Percentiles rank a stretch among this genome's conserved stretches.
Evolutionary conservation across 2,797 vertebrate species (phyloP).

Genomic region (Clarias pachynema): DNA sequence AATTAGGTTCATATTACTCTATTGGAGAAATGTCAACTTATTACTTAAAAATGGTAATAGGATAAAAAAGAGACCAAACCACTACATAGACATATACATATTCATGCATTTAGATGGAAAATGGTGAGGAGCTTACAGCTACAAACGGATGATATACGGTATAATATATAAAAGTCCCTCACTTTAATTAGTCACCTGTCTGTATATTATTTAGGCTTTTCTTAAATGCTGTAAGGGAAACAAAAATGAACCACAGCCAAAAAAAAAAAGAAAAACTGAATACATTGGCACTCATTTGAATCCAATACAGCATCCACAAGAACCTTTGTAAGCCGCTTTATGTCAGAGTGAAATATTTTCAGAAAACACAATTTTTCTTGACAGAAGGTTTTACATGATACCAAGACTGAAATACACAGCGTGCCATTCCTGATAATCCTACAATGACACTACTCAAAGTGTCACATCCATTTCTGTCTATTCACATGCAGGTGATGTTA

Average conservation of each 20-base stretch:
- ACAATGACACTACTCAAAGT: not conserved
- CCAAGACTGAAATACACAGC: slow-evolving; percentile 1
- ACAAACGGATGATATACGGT: not conserved
- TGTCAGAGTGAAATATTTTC: slow-evolving; percentile 16
- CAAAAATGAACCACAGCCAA: not conserved
- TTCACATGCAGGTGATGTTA: slow-evolving; percentile 22
- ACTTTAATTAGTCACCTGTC: not conserved
- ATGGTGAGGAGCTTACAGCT: not conserved
- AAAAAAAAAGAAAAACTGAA: not conserved
- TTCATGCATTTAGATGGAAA: not conserved
- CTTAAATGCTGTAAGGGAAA: not conserved
- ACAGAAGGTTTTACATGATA: slow-evolving; percentile 1
- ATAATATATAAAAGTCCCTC: not conserved
- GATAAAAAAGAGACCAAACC: not conserved
- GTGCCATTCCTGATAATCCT: not conserved
- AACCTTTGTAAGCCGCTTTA: not conserved
- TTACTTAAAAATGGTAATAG: not conserved
- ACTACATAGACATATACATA: not conserved
- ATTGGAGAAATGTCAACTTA: not conserved
- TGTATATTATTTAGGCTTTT: not conserved
- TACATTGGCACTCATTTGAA: not conserved
- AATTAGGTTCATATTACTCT: not conserved
- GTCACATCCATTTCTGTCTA: not conserved
- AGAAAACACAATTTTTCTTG: not conserved
- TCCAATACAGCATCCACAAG: not conserved